These are phyloP conservation scores for Sula dactylatra DNA, from an alignment of 2,113 vertebrate genomes.

Conservation along the genomic window DNA sequence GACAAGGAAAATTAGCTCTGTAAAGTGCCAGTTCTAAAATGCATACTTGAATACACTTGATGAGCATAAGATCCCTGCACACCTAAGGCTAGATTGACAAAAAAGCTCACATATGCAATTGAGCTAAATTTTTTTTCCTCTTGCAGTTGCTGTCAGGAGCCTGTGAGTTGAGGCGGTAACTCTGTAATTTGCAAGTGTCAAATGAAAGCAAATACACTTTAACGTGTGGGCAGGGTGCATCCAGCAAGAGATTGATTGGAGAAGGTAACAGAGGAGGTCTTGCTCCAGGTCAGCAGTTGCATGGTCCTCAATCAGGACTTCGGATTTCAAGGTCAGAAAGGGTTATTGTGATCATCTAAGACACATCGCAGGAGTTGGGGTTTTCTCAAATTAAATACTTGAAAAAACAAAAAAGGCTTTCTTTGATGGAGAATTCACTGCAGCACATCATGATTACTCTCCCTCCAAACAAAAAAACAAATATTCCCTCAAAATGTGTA, in stretches of 20 bases:
- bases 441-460: not conserved
- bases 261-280: not conserved
- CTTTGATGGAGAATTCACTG: not conserved
- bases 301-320: not conserved
- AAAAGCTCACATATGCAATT: not conserved
- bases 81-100: not conserved
- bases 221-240: not conserved
- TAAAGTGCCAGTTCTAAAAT: conserved; percentile 23
- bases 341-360: not conserved
- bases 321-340: not conserved
- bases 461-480: not conserved
- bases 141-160: not conserved
- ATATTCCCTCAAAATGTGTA: not conserved
- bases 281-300: not conserved
- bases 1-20: conserved; percentile 47
- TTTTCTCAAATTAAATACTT: not conserved
- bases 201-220: not conserved
- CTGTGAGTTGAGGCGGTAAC: conserved; percentile 5
- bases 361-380: not conserved
- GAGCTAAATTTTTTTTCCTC: not conserved
- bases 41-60: conserved; percentile 27
- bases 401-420: not conserved
- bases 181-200: not conserved
- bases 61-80: not conserved
- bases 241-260: not conserved